A percentile compares a stretch with the other conserved stretches of the same genome.
Conservation (phyloP, 2,113 vertebrate species). For the Platycercus adscitus region DNA sequence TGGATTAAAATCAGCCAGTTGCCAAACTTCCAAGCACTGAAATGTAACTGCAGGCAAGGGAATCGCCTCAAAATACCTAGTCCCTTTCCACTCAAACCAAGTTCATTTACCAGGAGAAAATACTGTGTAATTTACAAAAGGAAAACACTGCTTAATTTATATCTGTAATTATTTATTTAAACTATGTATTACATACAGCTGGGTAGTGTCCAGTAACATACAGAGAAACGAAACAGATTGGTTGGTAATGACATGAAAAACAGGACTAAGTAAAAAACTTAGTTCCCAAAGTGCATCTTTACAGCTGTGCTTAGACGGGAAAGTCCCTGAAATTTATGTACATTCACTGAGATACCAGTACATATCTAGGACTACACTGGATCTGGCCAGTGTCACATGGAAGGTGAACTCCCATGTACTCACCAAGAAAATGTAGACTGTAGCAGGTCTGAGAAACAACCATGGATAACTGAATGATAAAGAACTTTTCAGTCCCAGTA, state of each 20-base stretch:
- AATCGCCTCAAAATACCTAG: background rate
- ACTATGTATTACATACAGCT: background rate
- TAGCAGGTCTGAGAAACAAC: background rate
- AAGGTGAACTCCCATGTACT: background rate
- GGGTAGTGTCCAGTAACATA: background rate
- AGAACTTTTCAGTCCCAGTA: constrained; percentile 14
- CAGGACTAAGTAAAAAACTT: background rate
- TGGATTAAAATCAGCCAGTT: background rate
- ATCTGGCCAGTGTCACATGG: background rate
- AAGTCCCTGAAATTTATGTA: background rate
- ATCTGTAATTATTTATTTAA: constrained; percentile 2
- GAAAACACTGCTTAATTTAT: background rate
- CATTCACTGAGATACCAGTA: background rate
- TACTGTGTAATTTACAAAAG: background rate
- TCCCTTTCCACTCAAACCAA: background rate
- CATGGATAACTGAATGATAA: background rate
- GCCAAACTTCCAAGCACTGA: background rate
- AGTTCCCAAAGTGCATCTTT: background rate
- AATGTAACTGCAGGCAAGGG: background rate
- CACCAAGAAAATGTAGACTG: background rate
- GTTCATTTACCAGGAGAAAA: constrained; percentile 27
- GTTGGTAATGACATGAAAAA: background rate
- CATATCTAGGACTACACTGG: background rate
- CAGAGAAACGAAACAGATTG: background rate
- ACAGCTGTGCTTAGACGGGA: background rate